Evolutionary conservation across 92 coral and sea anemone genomes (phyloP).

Genomic region (Porites rus): DNA sequence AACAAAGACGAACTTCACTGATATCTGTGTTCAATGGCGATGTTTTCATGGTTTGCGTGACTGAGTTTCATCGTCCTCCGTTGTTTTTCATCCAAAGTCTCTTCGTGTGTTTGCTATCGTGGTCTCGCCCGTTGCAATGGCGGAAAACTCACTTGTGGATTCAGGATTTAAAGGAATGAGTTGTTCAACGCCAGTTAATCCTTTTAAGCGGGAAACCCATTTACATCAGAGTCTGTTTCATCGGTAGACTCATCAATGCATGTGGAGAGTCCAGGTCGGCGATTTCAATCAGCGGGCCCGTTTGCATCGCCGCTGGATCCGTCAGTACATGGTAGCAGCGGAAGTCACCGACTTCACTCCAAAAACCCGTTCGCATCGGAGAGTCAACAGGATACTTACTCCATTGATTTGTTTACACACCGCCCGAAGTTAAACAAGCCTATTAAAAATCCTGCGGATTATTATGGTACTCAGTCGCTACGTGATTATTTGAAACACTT

Average conservation of each 20-base stretch:
- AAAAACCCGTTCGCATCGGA: slow-evolving; percentile 8
- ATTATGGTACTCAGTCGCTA: slow-evolving; percentile 19
- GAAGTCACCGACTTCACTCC: slow-evolving; percentile 2
- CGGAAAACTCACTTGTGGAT: too few relatives aligned
- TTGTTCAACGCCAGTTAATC: neutral
- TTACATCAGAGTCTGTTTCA: slow-evolving; percentile 10
- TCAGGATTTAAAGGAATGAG: too few relatives aligned
- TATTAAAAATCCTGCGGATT: neutral
- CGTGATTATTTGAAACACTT: too few relatives aligned
- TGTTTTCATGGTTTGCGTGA: too few relatives aligned
- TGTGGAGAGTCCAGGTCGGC: neutral
- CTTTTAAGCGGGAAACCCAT: slow-evolving; percentile 12
- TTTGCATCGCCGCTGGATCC: neutral
- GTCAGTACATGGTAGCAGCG: neutral
- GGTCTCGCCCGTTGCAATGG: too few relatives aligned
- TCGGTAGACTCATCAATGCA: neutral
- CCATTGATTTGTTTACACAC: slow-evolving; percentile 9
- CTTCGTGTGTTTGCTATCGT: too few relatives aligned
- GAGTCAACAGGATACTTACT: neutral
- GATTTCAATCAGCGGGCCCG: too few relatives aligned
- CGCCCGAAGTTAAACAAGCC: slow-evolving; percentile 33
- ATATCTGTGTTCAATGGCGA: too few relatives aligned
- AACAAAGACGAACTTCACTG: too few relatives aligned
- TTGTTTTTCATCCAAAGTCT: too few relatives aligned
- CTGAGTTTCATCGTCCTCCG: too few relatives aligned